Base-by-base conservation (phyloP, 2,113 vertebrate genomes). In the Salvelinus namaycush region DNA sequence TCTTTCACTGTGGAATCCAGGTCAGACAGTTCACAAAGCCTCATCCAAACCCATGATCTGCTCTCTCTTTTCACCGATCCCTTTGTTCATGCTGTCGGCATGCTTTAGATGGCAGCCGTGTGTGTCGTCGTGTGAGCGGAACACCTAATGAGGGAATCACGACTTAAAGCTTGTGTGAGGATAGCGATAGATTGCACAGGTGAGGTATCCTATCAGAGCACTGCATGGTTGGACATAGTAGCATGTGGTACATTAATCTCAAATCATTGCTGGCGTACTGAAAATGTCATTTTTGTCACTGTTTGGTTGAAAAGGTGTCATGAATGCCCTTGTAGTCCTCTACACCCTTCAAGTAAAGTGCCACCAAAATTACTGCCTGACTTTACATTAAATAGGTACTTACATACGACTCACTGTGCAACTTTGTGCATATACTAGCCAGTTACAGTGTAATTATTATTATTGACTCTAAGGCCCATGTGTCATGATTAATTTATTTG, bases 21-120 rank as follows among this genome's bases (percentile, higher is more conserved):
- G 86, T 76, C 49, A 82, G 78, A 78, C 83, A 86, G 64, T 85
- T 79, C 76, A 74, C 57, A 87, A 79, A 86, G 81, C 76, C 34
- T 65, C 44, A 68, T 60, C 79, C 81, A 75, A 64, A 75, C 74
- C 73, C 81, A 81, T 85, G 75, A 86, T 89, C 78, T 29, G n/a
- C 60, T 54, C 72, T 54, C 57, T 75, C 82, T 79, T 68, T 79
- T 51, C 76, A 77, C 74, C 72, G 73, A 48, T 75, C 75, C 81
- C 74, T 81, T 72, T 83, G 76, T 88, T 76, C 71, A 1, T 64
- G 59, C 76, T 34, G 69, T 70, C 79, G 67, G 68, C 72, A 73
- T 57, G 86, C 73, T 84, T 86, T 74, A 71, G 65, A 72, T 44
- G 70, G 64, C 73, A 48, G 79, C 69, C 31, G 49, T 31, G n/a